A percentile compares a stretch with the other conserved stretches of the same genome.
phyloP scores from a whole-genome alignment of 2,797 vertebrate genomes.

The Argyrosomus regius region DNA sequence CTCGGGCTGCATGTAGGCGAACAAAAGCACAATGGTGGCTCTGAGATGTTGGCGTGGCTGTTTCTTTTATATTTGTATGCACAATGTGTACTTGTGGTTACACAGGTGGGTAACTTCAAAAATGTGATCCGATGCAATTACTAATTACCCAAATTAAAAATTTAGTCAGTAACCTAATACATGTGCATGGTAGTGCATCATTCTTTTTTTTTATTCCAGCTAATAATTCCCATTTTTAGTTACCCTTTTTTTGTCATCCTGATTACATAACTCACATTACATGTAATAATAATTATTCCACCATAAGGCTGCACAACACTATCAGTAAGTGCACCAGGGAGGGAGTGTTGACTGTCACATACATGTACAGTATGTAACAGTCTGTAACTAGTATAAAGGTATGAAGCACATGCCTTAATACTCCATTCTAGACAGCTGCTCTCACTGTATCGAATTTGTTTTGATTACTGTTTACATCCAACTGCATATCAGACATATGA shows the following conservation, averaged over 20 bases:
- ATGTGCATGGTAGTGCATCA: too few species aligned
- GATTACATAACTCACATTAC: too few species aligned
- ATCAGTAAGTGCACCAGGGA: not conserved
- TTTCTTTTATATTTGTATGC: not conserved
- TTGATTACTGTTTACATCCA: not conserved
- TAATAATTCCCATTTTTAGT: too few species aligned
- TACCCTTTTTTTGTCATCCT: not conserved
- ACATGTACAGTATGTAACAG: not conserved
- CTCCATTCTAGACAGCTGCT: not conserved
- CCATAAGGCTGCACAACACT: not conserved
- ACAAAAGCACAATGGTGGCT: not conserved
- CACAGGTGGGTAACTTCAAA: too few species aligned
- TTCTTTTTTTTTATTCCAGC: too few species aligned
- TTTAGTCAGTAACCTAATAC: too few species aligned
- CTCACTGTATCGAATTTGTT: not conserved
- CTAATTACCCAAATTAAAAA: too few species aligned
- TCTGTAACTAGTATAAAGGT: not conserved
- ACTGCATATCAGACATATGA: not conserved
- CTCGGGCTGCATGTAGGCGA: not conserved
- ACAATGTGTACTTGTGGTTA: too few species aligned
- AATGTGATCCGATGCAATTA: too few species aligned
- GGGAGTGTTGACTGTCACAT: not conserved
- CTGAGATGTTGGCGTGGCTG: not conserved
- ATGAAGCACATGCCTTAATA: not conserved
- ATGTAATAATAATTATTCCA: too few species aligned